Evolutionary conservation across 2,888 invertebrate species (phyloP).

Genomic region (Carpatolechia fugitivella): DNA sequence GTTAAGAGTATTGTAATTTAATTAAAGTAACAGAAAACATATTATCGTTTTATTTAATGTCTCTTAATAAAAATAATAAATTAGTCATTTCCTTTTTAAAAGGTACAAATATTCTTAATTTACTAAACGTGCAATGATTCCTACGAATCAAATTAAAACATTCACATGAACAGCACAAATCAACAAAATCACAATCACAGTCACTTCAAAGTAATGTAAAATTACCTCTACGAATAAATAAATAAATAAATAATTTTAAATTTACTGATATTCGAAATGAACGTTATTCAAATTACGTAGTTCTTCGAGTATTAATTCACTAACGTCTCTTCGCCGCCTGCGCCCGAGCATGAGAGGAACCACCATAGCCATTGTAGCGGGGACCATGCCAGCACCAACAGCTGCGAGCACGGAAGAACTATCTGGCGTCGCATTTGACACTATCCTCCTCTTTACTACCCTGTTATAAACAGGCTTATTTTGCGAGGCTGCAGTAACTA

Average conservation of each 20-base stretch:
- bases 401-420: slow-evolving; percentile 84
- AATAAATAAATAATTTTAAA: neutral
- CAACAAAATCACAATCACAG: slow-evolving; percentile 4
- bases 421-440: slow-evolving; percentile 64
- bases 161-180: neutral
- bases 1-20: too few relatives aligned
- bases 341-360: slow-evolving; percentile 87
- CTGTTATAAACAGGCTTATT: slow-evolving; percentile 51
- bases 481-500: slow-evolving; percentile 49
- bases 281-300: slow-evolving; percentile 41
- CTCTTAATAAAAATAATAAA: neutral
- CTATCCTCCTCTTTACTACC: slow-evolving; percentile 51
- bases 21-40: too few relatives aligned
- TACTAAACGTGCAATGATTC: neutral
- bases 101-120: slow-evolving; percentile 11
- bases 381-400: slow-evolving; percentile 88
- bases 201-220: neutral
- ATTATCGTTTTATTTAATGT: neutral
- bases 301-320: slow-evolving; percentile 17
- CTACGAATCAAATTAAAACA: neutral
- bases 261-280: slow-evolving; percentile 37
- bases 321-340: slow-evolving; percentile 50
- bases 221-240: neutral
- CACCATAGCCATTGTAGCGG: slow-evolving; percentile 89
- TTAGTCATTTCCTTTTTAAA: slow-evolving; percentile 14